Conservation (phyloP, 35 echinoderm and acorn worm genomes). For the Chiridota heheva region DNA sequence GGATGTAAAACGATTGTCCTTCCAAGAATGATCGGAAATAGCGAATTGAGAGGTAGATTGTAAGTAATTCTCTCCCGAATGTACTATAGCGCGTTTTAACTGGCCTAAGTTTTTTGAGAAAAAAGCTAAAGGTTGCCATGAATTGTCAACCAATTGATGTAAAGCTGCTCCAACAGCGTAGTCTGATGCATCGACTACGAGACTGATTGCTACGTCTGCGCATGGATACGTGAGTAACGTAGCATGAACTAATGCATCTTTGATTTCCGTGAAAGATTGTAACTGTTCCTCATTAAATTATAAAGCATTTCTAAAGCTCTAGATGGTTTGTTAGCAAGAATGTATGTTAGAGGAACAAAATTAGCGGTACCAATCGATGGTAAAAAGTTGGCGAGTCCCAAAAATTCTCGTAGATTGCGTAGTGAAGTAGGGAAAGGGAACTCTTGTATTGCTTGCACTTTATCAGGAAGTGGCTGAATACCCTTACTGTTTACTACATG, state of each 20-base stretch:
- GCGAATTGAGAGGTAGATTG: conserved; percentile 34
- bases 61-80: conserved; percentile 41
- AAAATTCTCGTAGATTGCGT: conserved; percentile 11
- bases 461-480: conserved; percentile 28
- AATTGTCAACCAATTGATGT: conserved; percentile 4
- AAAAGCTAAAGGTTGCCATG: conserved; percentile 45
- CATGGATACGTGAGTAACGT: conserved; percentile 34
- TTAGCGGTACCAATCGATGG: background rate
- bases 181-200: conserved; percentile 55
- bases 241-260: conserved; percentile 4
- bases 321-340: too few relatives aligned
- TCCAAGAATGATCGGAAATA: conserved; percentile 41
- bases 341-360: background rate
- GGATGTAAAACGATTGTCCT: conserved; percentile 35
- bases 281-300: background rate
- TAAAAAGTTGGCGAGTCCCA: conserved; percentile 59
- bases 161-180: conserved; percentile 30
- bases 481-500: conserved; percentile 18
- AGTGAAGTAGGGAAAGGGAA: conserved; percentile 23
- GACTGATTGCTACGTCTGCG: too few relatives aligned
- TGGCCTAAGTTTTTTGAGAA: conserved; percentile 43
- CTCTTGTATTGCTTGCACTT: conserved; percentile 21
- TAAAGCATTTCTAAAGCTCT: too few relatives aligned
- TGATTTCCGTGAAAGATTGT: conserved; percentile 7
- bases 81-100: conserved; percentile 39